phyloP scores from a whole-genome alignment of 2,797 vertebrate genomes.

The Danio kyathit region DNA sequence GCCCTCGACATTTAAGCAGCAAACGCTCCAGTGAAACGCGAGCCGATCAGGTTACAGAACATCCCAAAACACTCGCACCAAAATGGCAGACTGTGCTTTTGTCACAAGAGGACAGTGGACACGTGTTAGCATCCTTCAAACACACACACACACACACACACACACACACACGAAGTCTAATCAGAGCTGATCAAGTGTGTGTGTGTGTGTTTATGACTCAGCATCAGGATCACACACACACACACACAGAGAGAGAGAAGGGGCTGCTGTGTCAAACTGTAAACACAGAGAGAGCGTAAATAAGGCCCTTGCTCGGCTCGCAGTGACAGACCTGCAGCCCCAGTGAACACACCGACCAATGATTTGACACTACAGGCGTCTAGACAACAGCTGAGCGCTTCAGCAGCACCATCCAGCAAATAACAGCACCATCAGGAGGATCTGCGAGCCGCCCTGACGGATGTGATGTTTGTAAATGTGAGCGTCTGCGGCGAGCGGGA shows the following conservation, averaged over 20 bases:
- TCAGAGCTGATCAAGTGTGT: constrained; percentile 31
- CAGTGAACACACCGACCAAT: not conserved
- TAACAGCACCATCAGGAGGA: not conserved
- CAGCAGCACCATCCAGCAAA: not conserved
- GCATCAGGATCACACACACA: constrained; percentile 51
- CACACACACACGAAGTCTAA: constrained; percentile 35
- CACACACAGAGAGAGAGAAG: constrained; percentile 22
- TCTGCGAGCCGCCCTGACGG: not conserved
- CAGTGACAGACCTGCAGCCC: constrained; percentile 11
- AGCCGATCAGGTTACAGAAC: constrained; percentile 55
- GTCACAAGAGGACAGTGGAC: constrained; percentile 51
- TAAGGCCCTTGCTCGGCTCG: not conserved
- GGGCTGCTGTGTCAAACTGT: not conserved
- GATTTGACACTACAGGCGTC: constrained; percentile 19
- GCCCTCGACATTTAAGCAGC: not conserved
- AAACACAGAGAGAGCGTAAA: constrained; percentile 5
- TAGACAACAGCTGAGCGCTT: constrained; percentile 7
- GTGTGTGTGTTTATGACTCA: constrained; percentile 64
- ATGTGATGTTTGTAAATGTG: constrained; percentile 70
- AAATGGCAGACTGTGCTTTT: constrained; percentile 54
- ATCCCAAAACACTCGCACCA: constrained; percentile 55
- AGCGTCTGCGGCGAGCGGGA: constrained; percentile 83
- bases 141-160: not conserved
- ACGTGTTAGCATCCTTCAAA: constrained; percentile 52
- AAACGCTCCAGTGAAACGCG: constrained; percentile 6